Base-by-base conservation (phyloP, 2,888 invertebrate species). In the Vannuccia rotundouncinata region DNA sequence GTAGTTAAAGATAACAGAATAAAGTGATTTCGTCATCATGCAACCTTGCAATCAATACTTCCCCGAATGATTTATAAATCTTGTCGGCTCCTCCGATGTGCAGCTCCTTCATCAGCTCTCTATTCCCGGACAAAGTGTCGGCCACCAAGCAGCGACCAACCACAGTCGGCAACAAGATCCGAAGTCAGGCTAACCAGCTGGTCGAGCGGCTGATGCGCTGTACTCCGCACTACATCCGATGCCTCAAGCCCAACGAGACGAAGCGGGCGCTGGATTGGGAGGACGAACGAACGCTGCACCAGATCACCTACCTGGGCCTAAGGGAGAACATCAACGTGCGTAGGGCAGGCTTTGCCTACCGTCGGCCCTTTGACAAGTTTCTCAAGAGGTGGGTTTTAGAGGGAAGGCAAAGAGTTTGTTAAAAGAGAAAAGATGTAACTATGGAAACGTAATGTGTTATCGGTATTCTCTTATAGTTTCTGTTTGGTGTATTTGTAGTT, bases 171-270 rank as follows among this genome's bases (percentile, higher is more conserved):
- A 91, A 87, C 81, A 92, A 92, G 87, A 92, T 92, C 83, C 84
- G 89, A 89, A 90, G 89, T 66, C 92, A 92, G 86, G 92, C 92
- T 22, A 92, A 91, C 86, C 89, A 90, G 81, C 88, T 92, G 79
- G 91, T 92, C 5, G 90, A 90, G 1, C 91, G 91, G 66, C 86
- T 92, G 83, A 92, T 91, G 91, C 90, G 90, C 84, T 91, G 92
- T 85, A 90, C 91, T 1, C 92, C 92, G 2, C 92, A 92, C 86
- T 92, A 92, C 85, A 91, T 92, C 82, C 89, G 92, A 78, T 92
- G 92, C 85, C 91, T 92, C 83, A 92, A 92, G 85, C 92, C 92
- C 22, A 92, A 92, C 85, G 92, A 92, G 85, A 91, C 91, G 27
- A 92, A 92, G 86, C 89, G 89, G 83, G 89, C 92, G 0, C 87